Conservation (phyloP, 92 coral and sea anemone species). For the Virgularia gustaviana region DNA sequence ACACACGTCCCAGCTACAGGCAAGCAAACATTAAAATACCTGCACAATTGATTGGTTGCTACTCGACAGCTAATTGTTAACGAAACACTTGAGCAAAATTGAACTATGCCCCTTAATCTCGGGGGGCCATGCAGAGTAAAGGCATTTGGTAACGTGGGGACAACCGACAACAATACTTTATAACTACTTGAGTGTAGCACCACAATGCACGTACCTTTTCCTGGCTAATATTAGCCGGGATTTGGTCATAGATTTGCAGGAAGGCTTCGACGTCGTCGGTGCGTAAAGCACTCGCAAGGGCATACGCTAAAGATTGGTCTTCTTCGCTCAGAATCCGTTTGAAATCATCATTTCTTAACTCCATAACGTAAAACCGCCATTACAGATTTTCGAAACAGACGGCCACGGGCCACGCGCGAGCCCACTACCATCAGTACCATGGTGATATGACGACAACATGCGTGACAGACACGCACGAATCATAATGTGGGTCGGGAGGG, state of each 20-base stretch:
- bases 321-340: slow-evolving; percentile 32
- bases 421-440: background rate
- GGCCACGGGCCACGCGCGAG: slow-evolving; percentile 26
- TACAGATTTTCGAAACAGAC: slow-evolving; percentile 6
- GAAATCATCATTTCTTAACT: slow-evolving; percentile 42
- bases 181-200: background rate
- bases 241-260: slow-evolving; percentile 88
- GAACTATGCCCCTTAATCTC: too few species aligned
- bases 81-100: too few species aligned
- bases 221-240: slow-evolving; percentile 66
- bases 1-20: too few species aligned
- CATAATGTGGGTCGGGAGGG: slow-evolving; percentile 10
- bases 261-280: slow-evolving; percentile 83
- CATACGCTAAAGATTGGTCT: slow-evolving; percentile 65
- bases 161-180: too few species aligned
- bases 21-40: too few species aligned
- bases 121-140: too few species aligned
- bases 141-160: too few species aligned
- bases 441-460: background rate
- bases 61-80: too few species aligned
- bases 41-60: too few species aligned
- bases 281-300: slow-evolving; percentile 73
- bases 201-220: slow-evolving; percentile 65
- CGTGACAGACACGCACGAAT: background rate
- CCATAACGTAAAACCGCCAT: slow-evolving; percentile 61